A percentile compares a stretch with the other conserved stretches of the same genome.
Conservation (phyloP, 1,140 invertebrate species). For the Ctenoplectra terminalis region DNA sequence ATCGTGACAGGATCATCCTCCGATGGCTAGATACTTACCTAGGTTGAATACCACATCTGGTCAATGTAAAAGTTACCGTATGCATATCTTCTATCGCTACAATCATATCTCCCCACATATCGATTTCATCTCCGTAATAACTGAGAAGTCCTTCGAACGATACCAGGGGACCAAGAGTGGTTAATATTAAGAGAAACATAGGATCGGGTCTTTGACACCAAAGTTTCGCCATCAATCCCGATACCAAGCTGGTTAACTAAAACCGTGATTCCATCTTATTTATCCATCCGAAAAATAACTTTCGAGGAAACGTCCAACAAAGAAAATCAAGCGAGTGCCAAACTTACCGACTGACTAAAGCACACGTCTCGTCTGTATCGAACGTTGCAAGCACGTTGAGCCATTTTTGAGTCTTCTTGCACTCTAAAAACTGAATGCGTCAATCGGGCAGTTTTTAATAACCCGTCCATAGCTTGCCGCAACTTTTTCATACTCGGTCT, state of each 20-base stretch:
- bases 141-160: conserved; percentile 94
- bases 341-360: conserved; percentile 94
- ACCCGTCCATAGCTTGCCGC: conserved; percentile 90
- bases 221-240: conserved; percentile 91
- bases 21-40: conserved; percentile 66
- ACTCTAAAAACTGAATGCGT: conserved; percentile 95
- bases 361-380: conserved; percentile 93
- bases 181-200: conserved; percentile 86
- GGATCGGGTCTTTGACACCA: conserved; percentile 90
- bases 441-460: conserved; percentile 91
- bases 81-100: conserved; percentile 95
- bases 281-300: too few species aligned
- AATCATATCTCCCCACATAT: conserved; percentile 97
- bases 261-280: conserved; percentile 66
- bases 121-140: conserved; percentile 91
- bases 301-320: too few species aligned
- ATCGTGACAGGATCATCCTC: not conserved
- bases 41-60: conserved; percentile 81
- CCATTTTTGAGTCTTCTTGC: conserved; percentile 88
- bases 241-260: conserved; percentile 91
- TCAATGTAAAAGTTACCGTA: conserved; percentile 91
- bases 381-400: conserved; percentile 86
- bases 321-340: not conserved
- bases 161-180: conserved; percentile 90
- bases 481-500: conserved; percentile 92